Evolutionary conservation across 2,888 invertebrate genomes (phyloP).

Genomic region (Diloba caeruleocephala): DNA sequence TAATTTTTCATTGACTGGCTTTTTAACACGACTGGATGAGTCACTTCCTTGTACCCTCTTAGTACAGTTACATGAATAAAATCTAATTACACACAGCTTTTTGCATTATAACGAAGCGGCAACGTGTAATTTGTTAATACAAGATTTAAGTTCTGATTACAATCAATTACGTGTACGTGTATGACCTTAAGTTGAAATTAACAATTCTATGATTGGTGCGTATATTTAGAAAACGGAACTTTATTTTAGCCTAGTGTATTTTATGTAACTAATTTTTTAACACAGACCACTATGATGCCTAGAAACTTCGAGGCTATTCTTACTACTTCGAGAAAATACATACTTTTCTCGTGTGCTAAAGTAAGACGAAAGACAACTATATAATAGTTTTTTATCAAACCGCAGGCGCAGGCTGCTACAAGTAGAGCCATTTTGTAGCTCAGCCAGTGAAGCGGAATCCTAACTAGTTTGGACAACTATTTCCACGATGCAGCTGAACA

Average conservation of each 20-base stretch:
- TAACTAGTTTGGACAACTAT: constrained; percentile 14
- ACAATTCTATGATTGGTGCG: constrained; percentile 55
- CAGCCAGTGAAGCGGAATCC: constrained; percentile 42
- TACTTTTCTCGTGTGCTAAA: too few species aligned
- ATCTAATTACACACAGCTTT: constrained; percentile 62
- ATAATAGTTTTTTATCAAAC: constrained; percentile 39
- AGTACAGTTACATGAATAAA: constrained; percentile 61
- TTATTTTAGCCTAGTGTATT: neutral
- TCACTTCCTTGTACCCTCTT: constrained; percentile 61
- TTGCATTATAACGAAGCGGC: constrained; percentile 48
- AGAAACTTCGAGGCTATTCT: too few species aligned
- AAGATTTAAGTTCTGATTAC: constrained; percentile 66
- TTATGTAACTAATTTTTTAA: too few species aligned
- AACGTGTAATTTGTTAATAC: constrained; percentile 70
- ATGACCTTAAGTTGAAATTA: constrained; percentile 68
- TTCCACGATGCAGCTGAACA: neutral
- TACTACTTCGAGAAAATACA: too few species aligned
- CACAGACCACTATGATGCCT: too few species aligned
- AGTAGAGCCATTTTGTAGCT: constrained; percentile 29
- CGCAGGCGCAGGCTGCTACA: too few species aligned
- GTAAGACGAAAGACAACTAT: constrained; percentile 15
- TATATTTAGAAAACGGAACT: constrained; percentile 39
- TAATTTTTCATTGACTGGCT: constrained; percentile 48
- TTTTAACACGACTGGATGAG: constrained; percentile 56
- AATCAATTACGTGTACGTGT: constrained; percentile 61